phyloP scores from a whole-genome alignment of 2,113 vertebrate species.

The Rana temporaria region DNA sequence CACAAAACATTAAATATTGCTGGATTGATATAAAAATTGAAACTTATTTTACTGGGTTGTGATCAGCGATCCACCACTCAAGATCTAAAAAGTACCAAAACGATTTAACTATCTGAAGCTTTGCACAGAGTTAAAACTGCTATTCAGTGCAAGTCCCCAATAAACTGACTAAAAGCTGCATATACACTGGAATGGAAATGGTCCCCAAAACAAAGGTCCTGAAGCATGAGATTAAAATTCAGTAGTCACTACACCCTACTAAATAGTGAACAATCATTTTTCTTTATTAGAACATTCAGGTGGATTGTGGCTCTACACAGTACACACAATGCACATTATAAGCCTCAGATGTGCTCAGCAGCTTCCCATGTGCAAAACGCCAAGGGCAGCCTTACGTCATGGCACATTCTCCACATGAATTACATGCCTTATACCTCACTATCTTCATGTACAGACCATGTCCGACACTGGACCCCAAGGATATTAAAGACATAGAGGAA shows the following conservation, averaged over 20 bases:
- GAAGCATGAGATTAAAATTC: too few relatives aligned
- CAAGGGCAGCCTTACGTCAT: constrained; percentile 38
- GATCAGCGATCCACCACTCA: too few relatives aligned
- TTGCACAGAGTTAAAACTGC: background rate
- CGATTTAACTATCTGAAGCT: background rate
- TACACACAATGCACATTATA: background rate
- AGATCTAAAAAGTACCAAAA: background rate
- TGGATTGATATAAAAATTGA: background rate
- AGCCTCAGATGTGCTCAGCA: constrained; percentile 30
- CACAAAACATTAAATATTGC: background rate
- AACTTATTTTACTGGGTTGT: too few relatives aligned
- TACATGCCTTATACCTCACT: background rate
- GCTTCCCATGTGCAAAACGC: background rate
- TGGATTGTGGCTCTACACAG: constrained; percentile 10
- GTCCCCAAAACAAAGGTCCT: too few relatives aligned
- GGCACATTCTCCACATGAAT: constrained; percentile 12
- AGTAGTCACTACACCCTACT: too few relatives aligned
- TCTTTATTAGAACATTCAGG: background rate
- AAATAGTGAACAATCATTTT: background rate
- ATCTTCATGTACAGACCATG: background rate
- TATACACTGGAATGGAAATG: too few relatives aligned
- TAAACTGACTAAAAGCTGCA: too few relatives aligned
- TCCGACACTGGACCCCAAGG: background rate
- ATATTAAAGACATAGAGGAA: constrained; percentile 2
- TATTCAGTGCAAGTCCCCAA: too few relatives aligned